These are phyloP conservation scores for Cotesia congregata DNA, from an alignment of 2,888 invertebrate genomes.

Conservation along the genomic window DNA sequence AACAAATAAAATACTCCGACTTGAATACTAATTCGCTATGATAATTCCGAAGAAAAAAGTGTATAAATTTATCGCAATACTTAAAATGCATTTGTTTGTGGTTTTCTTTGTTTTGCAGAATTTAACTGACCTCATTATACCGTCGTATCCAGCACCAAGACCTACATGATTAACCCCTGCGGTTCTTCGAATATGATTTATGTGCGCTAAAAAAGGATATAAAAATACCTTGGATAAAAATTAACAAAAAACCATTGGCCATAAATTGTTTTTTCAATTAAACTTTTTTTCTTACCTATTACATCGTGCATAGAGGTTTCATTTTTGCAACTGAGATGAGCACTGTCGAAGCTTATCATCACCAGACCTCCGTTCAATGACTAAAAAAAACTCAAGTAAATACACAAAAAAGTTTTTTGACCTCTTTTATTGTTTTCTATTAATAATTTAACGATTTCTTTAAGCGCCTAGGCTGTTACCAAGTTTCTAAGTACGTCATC, in stretches of 20 bases:
- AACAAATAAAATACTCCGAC: not conserved
- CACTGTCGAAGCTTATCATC: constrained; percentile 78
- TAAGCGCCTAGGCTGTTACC: constrained; percentile 56
- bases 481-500: constrained; percentile 73
- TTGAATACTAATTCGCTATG: not conserved
- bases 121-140: constrained; percentile 71
- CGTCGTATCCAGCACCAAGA: constrained; percentile 75
- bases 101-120: constrained; percentile 12
- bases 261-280: not conserved
- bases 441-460: not conserved
- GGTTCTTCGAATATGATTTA: constrained; percentile 77
- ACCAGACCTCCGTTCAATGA: constrained; percentile 77
- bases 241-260: constrained; percentile 9
- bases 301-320: constrained; percentile 75
- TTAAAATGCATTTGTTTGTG: not conserved
- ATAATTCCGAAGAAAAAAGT: not conserved
- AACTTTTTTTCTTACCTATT: constrained; percentile 71
- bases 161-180: constrained; percentile 79
- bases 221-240: constrained; percentile 27
- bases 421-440: not conserved
- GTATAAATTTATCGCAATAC: not conserved
- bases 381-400: constrained; percentile 62
- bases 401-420: constrained; percentile 13
- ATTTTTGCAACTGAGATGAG: constrained; percentile 74
- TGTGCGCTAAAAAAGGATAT: constrained; percentile 71